Base-by-base conservation (phyloP, 2,888 invertebrate genomes). In the Aphodius granarius region DNA sequence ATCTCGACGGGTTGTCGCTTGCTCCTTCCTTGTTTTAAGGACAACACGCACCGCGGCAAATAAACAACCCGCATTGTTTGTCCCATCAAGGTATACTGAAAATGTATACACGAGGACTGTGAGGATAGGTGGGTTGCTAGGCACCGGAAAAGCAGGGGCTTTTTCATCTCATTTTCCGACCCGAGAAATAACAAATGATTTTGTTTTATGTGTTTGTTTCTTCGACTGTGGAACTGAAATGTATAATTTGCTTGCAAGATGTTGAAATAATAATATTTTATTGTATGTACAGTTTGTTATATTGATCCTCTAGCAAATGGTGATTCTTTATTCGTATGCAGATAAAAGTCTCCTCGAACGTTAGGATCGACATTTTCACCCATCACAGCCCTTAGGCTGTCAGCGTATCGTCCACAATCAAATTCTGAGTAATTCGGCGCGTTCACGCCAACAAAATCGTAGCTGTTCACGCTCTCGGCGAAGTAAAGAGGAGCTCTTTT, bases 401-500 rank as follows among this genome's bases (percentile, higher is more conserved):
- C 21, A 6, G 13, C 9, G n/a, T 68, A 68, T 68, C 68, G 19
- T 22, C 68, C 68, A 19, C 68, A 68, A 18, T 68, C 68, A 68
- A 68, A 68, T 68, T 68, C 68, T 6, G 20, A n/a, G n/a, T 68
- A 68, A 19, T 21, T 20, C n/a, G 68, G 22, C 13, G 68, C 22
- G 6, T 68, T 68, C n/a, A 68, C 68, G 13, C 19, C 68, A 13
- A 68, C 13, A 68, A 68, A 68, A 68, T 68, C 20, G 13, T 71
- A 22, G 16, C 71, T 76, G 20, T 76, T 78, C n/a, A 79, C 76
- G 43, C 78, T 78, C 73, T 79, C 79, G 1, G 71, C 75, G 19
- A 78, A 79, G 13, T 78, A 75, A 9, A 72, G 63, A 17, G 77
- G 77, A 3, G 78, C 76, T 71, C 79, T 76, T 5, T 77, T 77